Evolutionary conservation across 2,888 invertebrate genomes (phyloP), one percentile per base, ranked within the genome.

Genomic region (Troides oblongomaculatus): DNA sequence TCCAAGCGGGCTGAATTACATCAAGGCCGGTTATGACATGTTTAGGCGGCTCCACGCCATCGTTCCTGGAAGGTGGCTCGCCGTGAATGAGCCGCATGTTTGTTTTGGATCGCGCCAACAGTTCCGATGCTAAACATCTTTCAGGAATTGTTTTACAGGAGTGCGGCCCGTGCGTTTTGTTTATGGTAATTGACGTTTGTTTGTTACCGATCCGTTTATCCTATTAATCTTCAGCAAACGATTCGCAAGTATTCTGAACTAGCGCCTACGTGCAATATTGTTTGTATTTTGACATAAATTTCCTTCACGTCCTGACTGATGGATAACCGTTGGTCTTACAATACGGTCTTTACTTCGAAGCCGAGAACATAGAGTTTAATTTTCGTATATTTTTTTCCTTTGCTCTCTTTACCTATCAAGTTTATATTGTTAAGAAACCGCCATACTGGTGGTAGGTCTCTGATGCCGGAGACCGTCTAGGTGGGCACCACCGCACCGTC

Each of bases 11-110:
- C 53, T 18, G 64, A 3, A 18, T 21, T n/a, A 59, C 43, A 17
- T 17, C 65, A 65, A 68, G 68, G 58, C 46, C 46, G 58, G 46
- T 58, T 63, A 62, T 68, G 68, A 68, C 57, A 57, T 68, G 68
- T 68, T 68, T 58, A 63, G 63, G 59, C 65, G 59, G 14, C 62
- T 23, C 67, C 25, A 23, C 57, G 62, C 18, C 12, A 25, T 25
- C n/a, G 30, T 66, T 58, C 62, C 68, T 14, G 68, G 62, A 68
- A 68, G 62, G 43, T 68, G 30, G 62, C 61, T 39, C 62, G 3
- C 46, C 21, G 65, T 65, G 10, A 65, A 46, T 58, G 50, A 63
- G 68, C 17, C 12, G 62, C 21, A 7, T 68, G 68, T 68, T 68
- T 68, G 63, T 68, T 63, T 68, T 68, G 62, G 12, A 30, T 67